Base-by-base conservation (phyloP, 2,888 invertebrate genomes). In the Cinara cedri region DNA sequence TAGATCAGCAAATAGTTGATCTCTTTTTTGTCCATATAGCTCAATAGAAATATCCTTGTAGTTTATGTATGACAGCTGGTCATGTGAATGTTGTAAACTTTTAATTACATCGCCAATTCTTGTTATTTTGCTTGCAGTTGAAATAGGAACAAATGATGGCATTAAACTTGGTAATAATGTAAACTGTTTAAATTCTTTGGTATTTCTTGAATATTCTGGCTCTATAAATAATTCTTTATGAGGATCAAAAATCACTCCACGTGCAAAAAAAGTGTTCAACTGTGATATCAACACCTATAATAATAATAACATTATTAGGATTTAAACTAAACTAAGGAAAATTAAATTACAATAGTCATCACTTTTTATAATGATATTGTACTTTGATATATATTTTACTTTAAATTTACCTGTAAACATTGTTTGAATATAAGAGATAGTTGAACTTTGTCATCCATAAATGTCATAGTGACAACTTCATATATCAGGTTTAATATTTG, bases 341-440 rank as follows among this genome's bases (percentile, higher is more conserved):
- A n/a, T 19, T n/a, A 54, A 54, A 54, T 54, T 54, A 54, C n/a
- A 54, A n/a, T n/a, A n/a, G n/a, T n/a, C n/a, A n/a, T n/a, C n/a
- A n/a, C n/a, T n/a, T n/a, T n/a, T n/a, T n/a, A n/a, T n/a, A n/a
- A n/a, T n/a, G n/a, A n/a, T n/a, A n/a, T n/a, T n/a, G n/a, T n/a
- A n/a, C n/a, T n/a, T n/a, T n/a, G 6, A 34, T 34, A 34, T 34
- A 34, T 34, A 34, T 21, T 72, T 34, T 34, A 34, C n/a, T 34
- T 34, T 34, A 34, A 34, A 34, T 6, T 68, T 78, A 78, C 76
- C 76, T 78, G 68, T 68, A 78, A 78, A 78, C 76, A 78, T 68
- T 78, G 66, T 24, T 78, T 70, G 68, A 78, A 78, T 68, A 78
- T 78, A 16, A 70, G 26, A 8, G 51, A 34, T 46, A 78, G 16